These are phyloP conservation scores for Xestia ashworthii DNA, from an alignment of 2,888 invertebrate species.

Conservation along the genomic window DNA sequence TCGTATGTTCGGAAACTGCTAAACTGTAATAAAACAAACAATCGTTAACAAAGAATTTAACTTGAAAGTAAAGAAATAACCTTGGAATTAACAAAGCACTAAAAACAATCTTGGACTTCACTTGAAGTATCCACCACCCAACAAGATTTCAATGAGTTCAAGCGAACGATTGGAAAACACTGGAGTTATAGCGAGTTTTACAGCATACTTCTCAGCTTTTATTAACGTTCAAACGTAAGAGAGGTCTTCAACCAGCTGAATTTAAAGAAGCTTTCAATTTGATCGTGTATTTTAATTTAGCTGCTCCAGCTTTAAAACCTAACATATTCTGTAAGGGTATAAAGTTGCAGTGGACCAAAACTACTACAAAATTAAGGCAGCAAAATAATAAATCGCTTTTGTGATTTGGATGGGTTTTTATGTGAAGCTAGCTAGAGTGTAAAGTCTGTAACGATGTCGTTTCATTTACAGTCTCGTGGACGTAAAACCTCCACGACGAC, in stretches of 20 bases:
- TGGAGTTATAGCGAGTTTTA: conserved; percentile 22
- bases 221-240: conserved; percentile 28
- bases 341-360: background rate
- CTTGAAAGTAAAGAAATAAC: background rate
- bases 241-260: background rate
- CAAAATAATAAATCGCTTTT: background rate
- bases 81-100: conserved; percentile 9
- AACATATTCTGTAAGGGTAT: background rate
- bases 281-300: background rate
- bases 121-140: conserved; percentile 2
- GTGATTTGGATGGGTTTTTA: background rate
- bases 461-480: no score
- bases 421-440: background rate
- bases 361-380: background rate
- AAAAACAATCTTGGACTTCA: conserved; percentile 8
- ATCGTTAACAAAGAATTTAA: background rate
- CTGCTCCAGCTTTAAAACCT: background rate
- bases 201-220: conserved; percentile 25
- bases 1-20: background rate
- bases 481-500: no score
- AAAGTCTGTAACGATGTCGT: no score
- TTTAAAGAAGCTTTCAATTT: conserved; percentile 5
- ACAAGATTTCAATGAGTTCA: conserved; percentile 32
- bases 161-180: conserved; percentile 23
- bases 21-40: background rate